These are phyloP conservation scores for Chrysaora quinquecirrha DNA, from an alignment of 30 jellyfish, hydroid and myxozoan genomes.

Conservation along the genomic window DNA sequence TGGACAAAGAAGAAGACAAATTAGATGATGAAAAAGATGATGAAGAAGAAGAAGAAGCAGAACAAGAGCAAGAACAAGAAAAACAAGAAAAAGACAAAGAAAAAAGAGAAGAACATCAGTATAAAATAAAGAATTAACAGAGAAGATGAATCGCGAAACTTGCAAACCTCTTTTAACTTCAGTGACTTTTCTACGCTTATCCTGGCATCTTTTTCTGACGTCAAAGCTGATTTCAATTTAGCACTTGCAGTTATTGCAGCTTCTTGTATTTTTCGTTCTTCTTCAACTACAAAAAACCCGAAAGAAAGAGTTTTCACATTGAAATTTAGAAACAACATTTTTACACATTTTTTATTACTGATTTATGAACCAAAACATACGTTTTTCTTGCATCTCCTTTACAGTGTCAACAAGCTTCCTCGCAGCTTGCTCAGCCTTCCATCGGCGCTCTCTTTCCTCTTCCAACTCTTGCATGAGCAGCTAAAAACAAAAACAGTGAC, in stretches of 20 bases:
- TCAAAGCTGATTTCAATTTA: slow-evolving; percentile 63
- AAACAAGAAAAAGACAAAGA: no score
- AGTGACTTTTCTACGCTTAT: slow-evolving; percentile 32
- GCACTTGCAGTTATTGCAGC: slow-evolving; percentile 78
- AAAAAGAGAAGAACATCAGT: no score
- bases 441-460: slow-evolving; percentile 86
- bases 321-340: background rate
- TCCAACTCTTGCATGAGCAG: slow-evolving; percentile 84
- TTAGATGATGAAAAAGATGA: no score
- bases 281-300: no score
- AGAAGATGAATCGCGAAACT: no score
- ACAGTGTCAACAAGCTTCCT: slow-evolving; percentile 74
- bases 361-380: no score
- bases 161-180: slow-evolving; percentile 42
- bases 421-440: slow-evolving; percentile 99
- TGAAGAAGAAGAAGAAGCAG: no score
- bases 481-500: slow-evolving; percentile 54
- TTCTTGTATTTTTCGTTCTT: slow-evolving; percentile 79
- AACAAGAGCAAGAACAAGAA: no score
- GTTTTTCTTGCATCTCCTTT: slow-evolving; percentile 84
- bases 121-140: no score
- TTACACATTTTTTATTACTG: background rate
- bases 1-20: no score
- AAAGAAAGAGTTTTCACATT: no score
- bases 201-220: slow-evolving; percentile 70